These are phyloP conservation scores for Siniperca obscura DNA, from an alignment of 2,797 vertebrate genomes.

Conservation along the genomic window DNA sequence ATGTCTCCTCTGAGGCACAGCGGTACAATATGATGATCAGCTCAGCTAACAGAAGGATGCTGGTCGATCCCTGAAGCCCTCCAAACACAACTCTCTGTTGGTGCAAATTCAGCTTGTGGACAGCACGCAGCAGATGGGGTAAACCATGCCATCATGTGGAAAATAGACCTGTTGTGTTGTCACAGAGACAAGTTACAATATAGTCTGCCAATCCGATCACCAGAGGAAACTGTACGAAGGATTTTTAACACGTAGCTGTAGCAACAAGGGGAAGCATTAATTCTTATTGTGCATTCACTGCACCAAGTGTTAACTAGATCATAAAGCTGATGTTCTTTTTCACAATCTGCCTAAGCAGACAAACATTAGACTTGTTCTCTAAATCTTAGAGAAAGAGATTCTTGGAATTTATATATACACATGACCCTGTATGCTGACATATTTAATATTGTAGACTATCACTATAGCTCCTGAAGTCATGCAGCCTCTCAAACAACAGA, in stretches of 20 bases:
- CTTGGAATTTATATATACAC: not conserved
- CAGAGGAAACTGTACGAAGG: conserved; percentile 61
- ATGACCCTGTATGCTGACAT: not conserved
- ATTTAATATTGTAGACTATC: conserved; percentile 5
- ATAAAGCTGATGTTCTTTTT: conserved; percentile 24
- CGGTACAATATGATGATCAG: conserved; percentile 64
- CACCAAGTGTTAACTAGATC: conserved; percentile 43
- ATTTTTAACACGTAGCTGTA: conserved; percentile 35
- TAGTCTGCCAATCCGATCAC: conserved; percentile 69
- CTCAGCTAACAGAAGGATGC: conserved; percentile 69
- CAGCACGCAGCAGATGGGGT: conserved; percentile 79
- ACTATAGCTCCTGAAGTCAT: not conserved
- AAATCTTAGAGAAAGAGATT: not conserved
- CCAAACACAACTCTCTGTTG: conserved; percentile 69
- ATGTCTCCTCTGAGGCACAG: conserved; percentile 52
- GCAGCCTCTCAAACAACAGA: conserved; percentile 2
- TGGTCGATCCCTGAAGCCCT: conserved; percentile 71
- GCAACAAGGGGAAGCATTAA: conserved; percentile 39
- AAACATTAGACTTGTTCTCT: not conserved
- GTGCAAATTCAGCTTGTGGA: conserved; percentile 75
- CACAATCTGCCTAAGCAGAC: conserved; percentile 3
- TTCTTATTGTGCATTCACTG: conserved; percentile 50
- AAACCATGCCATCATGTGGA: conserved; percentile 84
- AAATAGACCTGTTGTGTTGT: conserved; percentile 86
- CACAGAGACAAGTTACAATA: conserved; percentile 71